Conservation (phyloP, 2,113 vertebrate genomes). For the Macquaria ambigua region DNA sequence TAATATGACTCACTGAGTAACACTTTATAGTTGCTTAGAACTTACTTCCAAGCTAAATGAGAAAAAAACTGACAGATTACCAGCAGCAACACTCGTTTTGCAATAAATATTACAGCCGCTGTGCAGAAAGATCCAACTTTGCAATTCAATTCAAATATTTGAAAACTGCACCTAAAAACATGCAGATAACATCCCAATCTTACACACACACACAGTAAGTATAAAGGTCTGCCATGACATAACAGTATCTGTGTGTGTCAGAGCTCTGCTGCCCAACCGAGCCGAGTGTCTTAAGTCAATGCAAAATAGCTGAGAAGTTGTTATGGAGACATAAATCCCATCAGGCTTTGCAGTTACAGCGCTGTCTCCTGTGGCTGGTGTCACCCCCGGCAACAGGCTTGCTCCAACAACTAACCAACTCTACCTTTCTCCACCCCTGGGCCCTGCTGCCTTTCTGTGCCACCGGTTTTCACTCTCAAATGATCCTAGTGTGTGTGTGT, state of each 20-base stretch:
- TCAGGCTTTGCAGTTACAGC: constrained; percentile 72
- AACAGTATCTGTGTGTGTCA: constrained; percentile 42
- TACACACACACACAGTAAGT: neutral
- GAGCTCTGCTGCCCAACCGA: constrained; percentile 38
- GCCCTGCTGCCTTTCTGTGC: constrained; percentile 67
- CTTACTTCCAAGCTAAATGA: constrained; percentile 29
- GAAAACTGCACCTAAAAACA: neutral
- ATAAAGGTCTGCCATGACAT: constrained; percentile 33
- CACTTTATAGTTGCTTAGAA: constrained; percentile 53
- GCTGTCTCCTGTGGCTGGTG: constrained; percentile 75
- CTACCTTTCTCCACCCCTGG: constrained; percentile 70
- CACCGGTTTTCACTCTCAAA: constrained; percentile 77
- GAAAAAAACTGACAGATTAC: constrained; percentile 23
- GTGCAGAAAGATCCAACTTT: constrained; percentile 6
- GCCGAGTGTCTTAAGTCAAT: constrained; percentile 65
- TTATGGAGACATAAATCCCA: constrained; percentile 84
- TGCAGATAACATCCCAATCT: neutral
- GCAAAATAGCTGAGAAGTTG: constrained; percentile 81
- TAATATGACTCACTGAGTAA: constrained; percentile 65
- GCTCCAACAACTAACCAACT: constrained; percentile 76
- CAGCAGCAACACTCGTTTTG: constrained; percentile 25
- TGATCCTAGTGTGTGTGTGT: constrained; percentile 58
- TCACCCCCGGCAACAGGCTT: constrained; percentile 81
- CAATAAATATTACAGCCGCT: constrained; percentile 35
- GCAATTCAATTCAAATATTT: neutral